Conservation (phyloP, 2,888 invertebrate species). For the Galeopsomyia nigrocyanea region DNA sequence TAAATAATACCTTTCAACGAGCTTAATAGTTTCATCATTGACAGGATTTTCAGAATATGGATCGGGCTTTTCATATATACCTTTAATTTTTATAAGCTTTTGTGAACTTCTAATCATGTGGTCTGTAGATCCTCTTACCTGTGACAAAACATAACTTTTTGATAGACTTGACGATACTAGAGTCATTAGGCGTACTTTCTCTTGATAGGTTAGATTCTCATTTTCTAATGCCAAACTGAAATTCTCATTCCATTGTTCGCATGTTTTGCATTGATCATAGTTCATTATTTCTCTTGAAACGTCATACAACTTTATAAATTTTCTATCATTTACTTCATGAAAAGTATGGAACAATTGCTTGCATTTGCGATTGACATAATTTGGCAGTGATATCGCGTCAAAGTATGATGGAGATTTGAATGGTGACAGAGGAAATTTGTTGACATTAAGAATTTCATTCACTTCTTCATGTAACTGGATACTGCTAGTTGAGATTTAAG, state of each 20-base stretch:
- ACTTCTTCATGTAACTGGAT: no score
- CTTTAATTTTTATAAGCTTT: constrained; percentile 3
- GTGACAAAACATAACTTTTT: constrained; percentile 5
- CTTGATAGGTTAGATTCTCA: constrained; percentile 6
- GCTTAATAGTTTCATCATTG: neutral
- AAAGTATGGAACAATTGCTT: constrained; percentile 9
- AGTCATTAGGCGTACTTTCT: constrained; percentile 4
- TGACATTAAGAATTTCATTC: no score
- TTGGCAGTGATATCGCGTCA: neutral
- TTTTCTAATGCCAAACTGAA: constrained; percentile 4
- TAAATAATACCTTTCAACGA: neutral
- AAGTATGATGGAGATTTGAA: neutral
- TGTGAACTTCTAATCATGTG: neutral
- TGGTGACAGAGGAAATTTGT: no score
- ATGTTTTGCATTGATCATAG: no score
- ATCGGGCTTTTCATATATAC: constrained; percentile 1
- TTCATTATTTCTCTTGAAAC: no score
- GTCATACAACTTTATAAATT: no score
- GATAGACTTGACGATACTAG: constrained; percentile 7
- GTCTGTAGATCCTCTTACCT: constrained; percentile 8
- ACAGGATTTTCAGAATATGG: constrained; percentile 10
- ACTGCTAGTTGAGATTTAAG: no score
- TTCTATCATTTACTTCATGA: neutral
- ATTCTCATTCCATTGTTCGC: neutral
- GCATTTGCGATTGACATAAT: neutral